Evolutionary conservation across 2,888 invertebrate species (phyloP).

Genomic region (Caenorhabditis sinica): DNA sequence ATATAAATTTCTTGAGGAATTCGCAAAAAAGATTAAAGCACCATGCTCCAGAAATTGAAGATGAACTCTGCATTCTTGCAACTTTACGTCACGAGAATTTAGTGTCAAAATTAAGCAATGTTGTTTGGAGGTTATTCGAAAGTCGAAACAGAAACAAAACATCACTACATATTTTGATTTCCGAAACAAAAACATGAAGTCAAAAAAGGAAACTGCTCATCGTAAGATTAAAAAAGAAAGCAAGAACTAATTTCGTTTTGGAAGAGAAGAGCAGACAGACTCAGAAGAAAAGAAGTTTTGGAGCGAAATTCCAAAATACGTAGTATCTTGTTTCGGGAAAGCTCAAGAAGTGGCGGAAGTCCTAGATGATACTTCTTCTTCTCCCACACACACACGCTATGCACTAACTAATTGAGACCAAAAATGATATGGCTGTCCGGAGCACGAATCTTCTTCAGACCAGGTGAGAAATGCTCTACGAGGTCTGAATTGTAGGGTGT

Average conservation of each 20-base stretch:
- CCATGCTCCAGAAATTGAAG: not conserved
- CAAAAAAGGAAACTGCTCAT: constrained; percentile 32
- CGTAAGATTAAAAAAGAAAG: constrained; percentile 42
- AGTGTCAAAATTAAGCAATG: not conserved
- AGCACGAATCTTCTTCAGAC: not conserved
- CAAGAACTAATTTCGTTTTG: constrained; percentile 47
- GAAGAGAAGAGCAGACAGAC: constrained; percentile 14
- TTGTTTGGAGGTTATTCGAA: not conserved
- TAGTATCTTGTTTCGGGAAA: constrained; percentile 52
- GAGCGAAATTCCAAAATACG: constrained; percentile 42
- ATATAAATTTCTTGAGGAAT: no score
- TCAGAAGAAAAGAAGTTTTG: constrained; percentile 14
- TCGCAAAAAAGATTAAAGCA: no score
- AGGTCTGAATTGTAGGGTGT: constrained; percentile 32
- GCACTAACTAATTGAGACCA: constrained; percentile 34
- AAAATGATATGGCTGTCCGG: not conserved
- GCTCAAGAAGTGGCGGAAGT: constrained; percentile 39
- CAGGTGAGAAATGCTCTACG: constrained; percentile 4
- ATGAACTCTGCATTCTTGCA: no score
- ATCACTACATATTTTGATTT: constrained; percentile 37
- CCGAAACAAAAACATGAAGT: constrained; percentile 13
- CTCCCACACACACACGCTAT: constrained; percentile 26
- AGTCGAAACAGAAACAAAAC: constrained; percentile 16
- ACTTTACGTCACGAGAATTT: not conserved
- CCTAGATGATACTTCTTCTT: constrained; percentile 44